Evolutionary conservation across 1,140 invertebrate genomes (phyloP), one percentile per base, ranked within the genome.

Genomic region (Luehdorfia chinensis): DNA sequence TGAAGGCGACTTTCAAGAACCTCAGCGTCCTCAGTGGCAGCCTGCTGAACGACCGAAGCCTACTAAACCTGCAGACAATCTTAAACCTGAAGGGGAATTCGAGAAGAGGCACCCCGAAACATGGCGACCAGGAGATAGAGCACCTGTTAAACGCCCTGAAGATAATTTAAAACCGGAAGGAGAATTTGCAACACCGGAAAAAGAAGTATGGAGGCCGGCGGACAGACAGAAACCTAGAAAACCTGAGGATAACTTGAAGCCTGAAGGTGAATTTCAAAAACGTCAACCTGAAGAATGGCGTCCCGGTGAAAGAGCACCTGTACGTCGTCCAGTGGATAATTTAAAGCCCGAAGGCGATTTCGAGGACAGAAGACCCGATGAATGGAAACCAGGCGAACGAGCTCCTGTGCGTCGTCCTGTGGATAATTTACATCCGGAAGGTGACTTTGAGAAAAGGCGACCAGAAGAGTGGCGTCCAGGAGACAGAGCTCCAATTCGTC

Each of bases 101-200:
- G 84, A 89, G 37, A 87, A 87, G 47, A 80, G 85, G 1, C 87
- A 81, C 88, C 58, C 89, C 85, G 59, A 87, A 80, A 55, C 73
- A 77, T 55, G 91, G 92, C 70, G 90, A 89, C 79, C 77, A 88
- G 46, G 88, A 70, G 33, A 88, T 88, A 32, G 91, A 89, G 80
- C 89, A 79, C 23, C 77, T 74, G 57, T 89, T 84, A 81, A 73
- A 19, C 88, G 81, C 56, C 90, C 88, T 4, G 59, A 84, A 23
- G 90, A 91, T 52, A 90, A 90, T 57, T 59, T 92, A 3, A 83
- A 70, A 46, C 89, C 89, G 39, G 91, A 91, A 71, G 91, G 91
- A 12, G 88, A 91, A 0, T 91, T 92, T 47, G 77, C 88, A 27
- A 71, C 74, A 12, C 83, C 77, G 0, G 79, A 83, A 49, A 84